A percentile compares a stretch with the other conserved stretches of the same genome.
phyloP scores from a whole-genome alignment of 2,113 vertebrate genomes.

The Stegastes partitus region DNA sequence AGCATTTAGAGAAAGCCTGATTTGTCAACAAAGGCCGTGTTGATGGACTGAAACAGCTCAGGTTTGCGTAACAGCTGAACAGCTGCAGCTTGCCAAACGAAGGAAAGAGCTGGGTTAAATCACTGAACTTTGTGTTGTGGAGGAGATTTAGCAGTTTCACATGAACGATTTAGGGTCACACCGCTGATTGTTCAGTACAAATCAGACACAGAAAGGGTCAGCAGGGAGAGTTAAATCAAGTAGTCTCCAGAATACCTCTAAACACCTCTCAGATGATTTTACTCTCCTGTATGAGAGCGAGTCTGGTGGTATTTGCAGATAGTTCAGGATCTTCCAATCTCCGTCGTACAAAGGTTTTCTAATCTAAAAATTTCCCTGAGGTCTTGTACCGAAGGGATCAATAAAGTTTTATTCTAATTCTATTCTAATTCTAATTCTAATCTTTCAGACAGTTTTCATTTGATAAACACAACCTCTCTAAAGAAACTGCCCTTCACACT shows the following conservation, averaged over 20 bases:
- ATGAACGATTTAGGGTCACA: neutral
- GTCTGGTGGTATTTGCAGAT: neutral
- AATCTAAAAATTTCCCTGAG: no score
- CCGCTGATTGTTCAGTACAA: neutral
- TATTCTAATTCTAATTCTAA: no score
- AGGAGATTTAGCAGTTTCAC: neutral
- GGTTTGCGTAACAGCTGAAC: slow-evolving; percentile 6
- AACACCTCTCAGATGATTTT: neutral
- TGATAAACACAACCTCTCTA: slow-evolving; percentile 19
- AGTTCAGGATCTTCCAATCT: slow-evolving; percentile 10
- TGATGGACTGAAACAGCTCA: neutral
- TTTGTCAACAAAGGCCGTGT: neutral
- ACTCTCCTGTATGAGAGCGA: neutral
- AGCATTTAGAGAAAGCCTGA: neutral
- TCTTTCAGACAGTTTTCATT: slow-evolving; percentile 5
- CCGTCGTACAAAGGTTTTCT: slow-evolving; percentile 4
- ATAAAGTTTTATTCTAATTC: no score
- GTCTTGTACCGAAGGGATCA: no score
- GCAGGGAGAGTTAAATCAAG: no score
- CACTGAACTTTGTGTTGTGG: neutral
- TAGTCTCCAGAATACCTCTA: neutral
- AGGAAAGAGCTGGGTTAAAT: neutral
- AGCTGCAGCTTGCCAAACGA: neutral
- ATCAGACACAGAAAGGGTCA: neutral
- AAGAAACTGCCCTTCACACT: slow-evolving; percentile 24